Conservation (phyloP, 2,797 vertebrate genomes). For the Sebastes oblongus region DNA sequence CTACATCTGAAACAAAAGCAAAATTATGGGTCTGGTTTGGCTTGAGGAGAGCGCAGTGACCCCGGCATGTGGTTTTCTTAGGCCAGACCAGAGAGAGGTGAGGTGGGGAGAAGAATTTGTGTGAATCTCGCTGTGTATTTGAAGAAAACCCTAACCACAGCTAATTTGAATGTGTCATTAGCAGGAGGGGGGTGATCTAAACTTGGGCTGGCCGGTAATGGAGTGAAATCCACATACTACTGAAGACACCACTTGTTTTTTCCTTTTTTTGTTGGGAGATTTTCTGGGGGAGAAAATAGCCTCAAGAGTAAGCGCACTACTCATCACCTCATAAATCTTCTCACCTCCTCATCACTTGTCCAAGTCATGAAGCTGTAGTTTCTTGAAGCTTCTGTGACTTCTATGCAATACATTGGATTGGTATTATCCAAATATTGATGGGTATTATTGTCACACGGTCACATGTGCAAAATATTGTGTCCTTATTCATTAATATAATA, state of each 20-base stretch:
- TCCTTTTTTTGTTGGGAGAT: conserved; percentile 51
- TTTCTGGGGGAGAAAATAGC: conserved; percentile 29
- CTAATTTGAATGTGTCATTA: conserved; percentile 85
- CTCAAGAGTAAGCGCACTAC: conserved; percentile 46
- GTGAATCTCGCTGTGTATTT: conserved; percentile 81
- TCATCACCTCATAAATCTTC: conserved; percentile 76
- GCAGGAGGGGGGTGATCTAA: conserved; percentile 73
- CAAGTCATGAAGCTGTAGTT: conserved; percentile 27
- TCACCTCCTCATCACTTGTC: conserved; percentile 32
- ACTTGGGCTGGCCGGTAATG: conserved; percentile 60
- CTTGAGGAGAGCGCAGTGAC: conserved; percentile 80
- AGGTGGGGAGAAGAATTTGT: conserved; percentile 83
- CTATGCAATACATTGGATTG: not conserved
- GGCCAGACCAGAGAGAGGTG: conserved; percentile 81
- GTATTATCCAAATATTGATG: not conserved
- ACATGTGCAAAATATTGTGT: not conserved
- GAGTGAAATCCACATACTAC: conserved; percentile 67
- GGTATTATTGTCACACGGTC: not conserved
- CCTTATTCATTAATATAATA: not conserved
- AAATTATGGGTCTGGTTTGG: conserved; percentile 89
- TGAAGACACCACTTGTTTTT: conserved; percentile 67
- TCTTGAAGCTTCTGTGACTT: conserved; percentile 17
- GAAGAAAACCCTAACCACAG: conserved; percentile 80
- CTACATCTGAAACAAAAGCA: conserved; percentile 87
- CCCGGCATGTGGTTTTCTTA: conserved; percentile 83